A percentile compares a stretch with the other conserved stretches of the same genome.
phyloP scores from a whole-genome alignment of 1,140 invertebrate genomes.

The Teleopsis dalmanni region DNA sequence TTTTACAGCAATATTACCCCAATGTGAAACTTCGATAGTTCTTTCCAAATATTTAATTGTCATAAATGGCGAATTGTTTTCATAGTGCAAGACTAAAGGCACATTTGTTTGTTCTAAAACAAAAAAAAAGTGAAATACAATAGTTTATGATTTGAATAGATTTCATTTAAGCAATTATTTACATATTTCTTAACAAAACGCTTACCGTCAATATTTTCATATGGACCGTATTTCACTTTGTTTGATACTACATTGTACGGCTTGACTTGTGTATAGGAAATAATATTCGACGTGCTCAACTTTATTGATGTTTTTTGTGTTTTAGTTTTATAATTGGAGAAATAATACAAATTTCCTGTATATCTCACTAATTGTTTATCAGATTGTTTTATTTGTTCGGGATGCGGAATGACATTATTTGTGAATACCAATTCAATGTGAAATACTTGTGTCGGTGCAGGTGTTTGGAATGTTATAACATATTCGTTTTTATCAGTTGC shows the following conservation, averaged over 20 bases:
- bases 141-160: not conserved
- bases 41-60: slow-evolving; percentile 80
- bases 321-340: slow-evolving; percentile 68
- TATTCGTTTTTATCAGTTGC: slow-evolving; percentile 23
- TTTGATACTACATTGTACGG: slow-evolving; percentile 73
- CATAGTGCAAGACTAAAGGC: slow-evolving; percentile 80
- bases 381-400: slow-evolving; percentile 78
- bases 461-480: slow-evolving; percentile 47
- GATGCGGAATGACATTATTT: slow-evolving; percentile 72
- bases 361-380: slow-evolving; percentile 91
- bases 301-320: slow-evolving; percentile 76
- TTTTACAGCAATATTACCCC: slow-evolving; percentile 98
- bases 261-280: slow-evolving; percentile 80
- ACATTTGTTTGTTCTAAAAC: slow-evolving; percentile 48
- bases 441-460: slow-evolving; percentile 49
- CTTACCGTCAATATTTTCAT: slow-evolving; percentile 58
- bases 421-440: slow-evolving; percentile 70
- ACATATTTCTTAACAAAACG: not conserved
- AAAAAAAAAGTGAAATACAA: slow-evolving; percentile 3
- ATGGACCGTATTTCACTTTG: slow-evolving; percentile 80
- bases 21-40: slow-evolving; percentile 93
- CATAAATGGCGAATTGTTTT: slow-evolving; percentile 94
- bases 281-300: slow-evolving; percentile 70
- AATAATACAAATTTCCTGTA: slow-evolving; percentile 75
- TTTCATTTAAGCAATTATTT: not conserved